phyloP scores from a whole-genome alignment of 1,140 invertebrate species.

The Monomorium pharaonis region DNA sequence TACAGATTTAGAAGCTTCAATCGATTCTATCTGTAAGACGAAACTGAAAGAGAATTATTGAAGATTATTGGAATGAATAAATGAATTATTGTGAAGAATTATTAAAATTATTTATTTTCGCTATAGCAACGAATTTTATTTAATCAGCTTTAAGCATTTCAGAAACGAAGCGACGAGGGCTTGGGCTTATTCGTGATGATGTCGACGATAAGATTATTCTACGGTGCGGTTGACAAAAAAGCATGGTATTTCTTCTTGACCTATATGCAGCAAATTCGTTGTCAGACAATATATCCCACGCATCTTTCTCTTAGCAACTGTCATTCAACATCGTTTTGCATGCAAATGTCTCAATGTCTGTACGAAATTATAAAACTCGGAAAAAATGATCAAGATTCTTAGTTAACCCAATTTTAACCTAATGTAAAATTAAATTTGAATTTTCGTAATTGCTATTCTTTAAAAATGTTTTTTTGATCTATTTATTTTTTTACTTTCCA shows the following conservation, averaged over 20 bases:
- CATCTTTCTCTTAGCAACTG: constrained; percentile 50
- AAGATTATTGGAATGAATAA: too few species aligned
- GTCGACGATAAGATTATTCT: constrained; percentile 57
- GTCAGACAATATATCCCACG: constrained; percentile 68
- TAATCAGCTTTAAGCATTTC: not conserved
- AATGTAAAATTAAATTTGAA: not conserved
- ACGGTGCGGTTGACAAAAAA: constrained; percentile 63
- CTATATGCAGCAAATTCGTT: constrained; percentile 67
- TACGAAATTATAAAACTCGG: not conserved
- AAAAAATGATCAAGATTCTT: not conserved
- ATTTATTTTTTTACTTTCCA: not conserved
- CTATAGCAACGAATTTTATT: not conserved
- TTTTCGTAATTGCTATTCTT: not conserved
- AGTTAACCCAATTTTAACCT: not conserved
- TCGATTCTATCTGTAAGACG: not conserved
- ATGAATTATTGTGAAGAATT: too few species aligned
- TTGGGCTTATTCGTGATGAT: constrained; percentile 1
- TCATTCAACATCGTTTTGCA: constrained; percentile 61
- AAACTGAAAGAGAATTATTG: not conserved
- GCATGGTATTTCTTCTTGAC: not conserved
- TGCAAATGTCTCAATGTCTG: constrained; percentile 68
- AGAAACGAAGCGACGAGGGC: not conserved
- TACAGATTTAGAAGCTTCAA: too few species aligned
- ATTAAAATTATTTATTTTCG: not conserved
- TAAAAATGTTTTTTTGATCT: not conserved